phyloP scores from a whole-genome alignment of 2,113 vertebrate genomes.

The Ctenodactylus gundi region DNA sequence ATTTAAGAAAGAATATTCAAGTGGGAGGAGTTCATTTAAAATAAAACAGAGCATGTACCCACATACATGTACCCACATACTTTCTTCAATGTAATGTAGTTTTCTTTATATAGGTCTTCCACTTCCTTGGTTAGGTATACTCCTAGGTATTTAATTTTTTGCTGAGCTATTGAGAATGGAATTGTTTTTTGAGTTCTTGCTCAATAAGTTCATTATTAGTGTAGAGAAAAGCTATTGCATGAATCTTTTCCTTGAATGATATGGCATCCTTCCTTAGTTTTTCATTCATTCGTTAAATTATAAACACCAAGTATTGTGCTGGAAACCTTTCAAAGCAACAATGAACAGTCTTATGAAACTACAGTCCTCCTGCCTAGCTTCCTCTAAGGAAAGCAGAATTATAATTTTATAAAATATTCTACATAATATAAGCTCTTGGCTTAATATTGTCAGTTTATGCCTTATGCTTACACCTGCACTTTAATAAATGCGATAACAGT shows the following conservation, averaged over 20 bases:
- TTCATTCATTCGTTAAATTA: slow-evolving; percentile 16
- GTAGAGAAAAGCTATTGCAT: too few relatives aligned
- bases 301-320: not conserved
- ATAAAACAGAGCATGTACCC: not conserved
- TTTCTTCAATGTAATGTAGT: too few relatives aligned
- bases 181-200: too few relatives aligned
- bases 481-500: slow-evolving; percentile 38
- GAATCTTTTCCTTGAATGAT: slow-evolving; percentile 18
- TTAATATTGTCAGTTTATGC: slow-evolving; percentile 32
- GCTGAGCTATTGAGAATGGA: too few relatives aligned
- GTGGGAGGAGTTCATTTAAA: not conserved
- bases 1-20: not conserved
- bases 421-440: not conserved
- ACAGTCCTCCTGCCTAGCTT: not conserved
- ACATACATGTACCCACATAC: too few relatives aligned
- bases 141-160: too few relatives aligned
- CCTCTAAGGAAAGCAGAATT: not conserved
- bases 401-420: not conserved
- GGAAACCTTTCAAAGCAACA: slow-evolving; percentile 18
- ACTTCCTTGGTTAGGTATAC: too few relatives aligned
- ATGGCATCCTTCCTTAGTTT: not conserved
- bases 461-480: not conserved
- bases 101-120: too few relatives aligned
- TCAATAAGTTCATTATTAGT: too few relatives aligned
- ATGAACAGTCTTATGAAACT: not conserved